These are phyloP conservation scores for Varanus komodoensis DNA, from an alignment of 2,113 vertebrate genomes.

Conservation along the genomic window DNA sequence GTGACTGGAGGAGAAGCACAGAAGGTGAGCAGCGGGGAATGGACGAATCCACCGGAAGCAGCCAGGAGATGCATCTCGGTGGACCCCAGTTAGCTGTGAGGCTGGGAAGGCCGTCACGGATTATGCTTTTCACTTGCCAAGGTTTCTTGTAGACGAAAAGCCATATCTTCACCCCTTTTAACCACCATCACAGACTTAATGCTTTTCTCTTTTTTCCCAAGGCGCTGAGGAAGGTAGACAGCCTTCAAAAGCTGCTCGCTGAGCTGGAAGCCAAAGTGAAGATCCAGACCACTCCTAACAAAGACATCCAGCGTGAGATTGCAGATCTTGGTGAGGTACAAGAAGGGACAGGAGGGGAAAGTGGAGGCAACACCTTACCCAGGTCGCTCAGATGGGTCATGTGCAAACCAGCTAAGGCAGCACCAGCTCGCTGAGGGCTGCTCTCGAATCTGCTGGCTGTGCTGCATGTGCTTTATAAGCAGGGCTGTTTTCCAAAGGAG, in stretches of 20 bases:
- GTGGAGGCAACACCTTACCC: too few species aligned
- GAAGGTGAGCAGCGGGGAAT: conserved; percentile 82
- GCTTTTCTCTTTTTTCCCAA: conserved; percentile 48
- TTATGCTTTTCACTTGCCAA: too few species aligned
- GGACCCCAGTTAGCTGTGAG: neutral
- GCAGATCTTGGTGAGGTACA: conserved; percentile 91
- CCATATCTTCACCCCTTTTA: too few species aligned
- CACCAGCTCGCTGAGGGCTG: neutral
- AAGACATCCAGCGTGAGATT: conserved; percentile 95
- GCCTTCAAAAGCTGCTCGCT: conserved; percentile 81
- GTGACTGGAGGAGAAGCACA: conserved; percentile 93
- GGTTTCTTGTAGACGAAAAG: too few species aligned
- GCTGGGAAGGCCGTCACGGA: neutral
- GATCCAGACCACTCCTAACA: conserved; percentile 89
- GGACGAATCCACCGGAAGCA: neutral
- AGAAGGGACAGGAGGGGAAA: fast-evolving
- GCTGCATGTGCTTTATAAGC: neutral
- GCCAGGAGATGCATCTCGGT: neutral
- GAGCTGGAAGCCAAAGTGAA: conserved; percentile 89
- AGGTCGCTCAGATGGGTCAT: neutral
- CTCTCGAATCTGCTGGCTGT: neutral
- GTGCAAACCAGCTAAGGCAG: neutral
- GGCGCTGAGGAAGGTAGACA: conserved; percentile 93
- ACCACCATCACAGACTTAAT: too few species aligned
- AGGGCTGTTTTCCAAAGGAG: neutral